Base-by-base conservation (phyloP, 92 coral and sea anemone species). In the Virgularia gustaviana region DNA sequence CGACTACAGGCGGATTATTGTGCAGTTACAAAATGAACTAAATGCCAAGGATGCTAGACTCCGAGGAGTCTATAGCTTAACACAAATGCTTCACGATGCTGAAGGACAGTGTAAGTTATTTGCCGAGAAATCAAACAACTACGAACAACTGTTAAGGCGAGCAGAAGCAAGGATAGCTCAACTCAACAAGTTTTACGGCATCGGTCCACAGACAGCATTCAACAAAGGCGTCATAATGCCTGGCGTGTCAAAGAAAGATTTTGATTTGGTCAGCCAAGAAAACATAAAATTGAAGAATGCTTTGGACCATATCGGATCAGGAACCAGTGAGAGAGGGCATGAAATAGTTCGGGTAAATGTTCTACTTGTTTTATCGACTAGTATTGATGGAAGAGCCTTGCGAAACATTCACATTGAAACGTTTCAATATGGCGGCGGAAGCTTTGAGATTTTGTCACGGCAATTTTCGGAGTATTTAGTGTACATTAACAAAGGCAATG, bases 321-420 rank as follows among this genome's bases (percentile, higher is more conserved):
- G n/a, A n/a, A 88, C 73, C 54, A 73, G 62, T 13, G 76, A 83
- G 4, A 64, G 49, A 36, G 92, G 97, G 11, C 76, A 76, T 3
- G 95, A 85, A 0, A 42, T 88, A 27, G 91, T 95, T 23, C 85
- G 82, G 95, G 97, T 90, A 72, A 77, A 95, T 83, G 18, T 13
- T 13, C 27, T 19, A 24, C 38, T 54, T 7, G 15, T 11, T 9
- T 30, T 16, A 54, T n/a, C n/a, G n/a, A n/a, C n/a, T n/a, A n/a
- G n/a, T n/a, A n/a, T 28, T 22, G 16, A 13, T 34, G 22, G 37
- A 27, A 15, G 31, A 20, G 10, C 16, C 23, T 13, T 22, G 10
- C 43, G 37, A 29, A 34, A 49, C 9, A 13, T 12, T 24, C 27
- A 19, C 45, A 49, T 35, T 9, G 6, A 49, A 20, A 32, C 4